These are phyloP conservation scores for Isaurus tuberculatus DNA, from an alignment of 92 coral and sea anemone species.

Conservation along the genomic window DNA sequence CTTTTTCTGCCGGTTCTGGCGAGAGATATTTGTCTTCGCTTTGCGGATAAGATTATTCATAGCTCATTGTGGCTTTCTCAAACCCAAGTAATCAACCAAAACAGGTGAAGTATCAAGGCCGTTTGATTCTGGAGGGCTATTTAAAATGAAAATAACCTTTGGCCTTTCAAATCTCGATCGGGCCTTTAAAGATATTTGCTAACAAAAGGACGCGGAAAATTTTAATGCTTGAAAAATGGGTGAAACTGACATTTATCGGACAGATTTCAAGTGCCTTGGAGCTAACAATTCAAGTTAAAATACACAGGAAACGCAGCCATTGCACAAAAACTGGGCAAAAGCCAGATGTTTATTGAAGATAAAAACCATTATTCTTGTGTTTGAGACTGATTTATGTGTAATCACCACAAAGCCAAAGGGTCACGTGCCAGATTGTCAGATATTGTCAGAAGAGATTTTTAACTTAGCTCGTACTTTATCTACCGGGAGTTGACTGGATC, in stretches of 20 bases:
- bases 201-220: background rate
- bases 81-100: background rate
- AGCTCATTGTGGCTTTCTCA: conserved; percentile 12
- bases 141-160: background rate
- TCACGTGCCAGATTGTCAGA: no score
- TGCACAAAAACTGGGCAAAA: background rate
- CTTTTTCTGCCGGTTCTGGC: conserved; percentile 11
- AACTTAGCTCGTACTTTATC: no score
- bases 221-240: background rate
- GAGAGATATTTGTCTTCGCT: conserved; percentile 10
- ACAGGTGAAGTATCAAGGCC: background rate
- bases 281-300: background rate
- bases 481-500: no score
- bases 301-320: background rate
- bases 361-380: no score
- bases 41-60: conserved; percentile 35
- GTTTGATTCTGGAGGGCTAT: background rate
- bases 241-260: background rate
- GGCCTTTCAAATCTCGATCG: no score
- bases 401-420: no score
- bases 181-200: no score
- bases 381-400: no score
- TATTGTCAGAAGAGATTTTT: no score
- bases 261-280: background rate
- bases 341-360: background rate